These are phyloP conservation scores for Aldrovandia affinis DNA, from an alignment of 2,797 vertebrate genomes.

Conservation along the genomic window DNA sequence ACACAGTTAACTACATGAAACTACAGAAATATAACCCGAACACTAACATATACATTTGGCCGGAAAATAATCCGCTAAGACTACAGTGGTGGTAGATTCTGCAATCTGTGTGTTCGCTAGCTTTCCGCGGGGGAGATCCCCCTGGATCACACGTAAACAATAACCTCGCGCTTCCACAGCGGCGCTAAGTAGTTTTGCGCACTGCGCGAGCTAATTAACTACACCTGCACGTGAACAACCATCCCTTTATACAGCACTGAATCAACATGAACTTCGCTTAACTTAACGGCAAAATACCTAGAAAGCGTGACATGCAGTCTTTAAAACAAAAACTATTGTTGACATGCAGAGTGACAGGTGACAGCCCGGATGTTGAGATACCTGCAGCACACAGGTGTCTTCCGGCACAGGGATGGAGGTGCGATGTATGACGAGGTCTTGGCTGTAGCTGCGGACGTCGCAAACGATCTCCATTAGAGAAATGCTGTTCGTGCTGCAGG, in stretches of 20 bases:
- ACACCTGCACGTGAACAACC: background rate
- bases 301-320: background rate
- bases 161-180: background rate
- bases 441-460: slow-evolving; percentile 78
- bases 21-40: background rate
- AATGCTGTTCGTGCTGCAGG: slow-evolving; percentile 80
- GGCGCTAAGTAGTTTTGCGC: too few species aligned
- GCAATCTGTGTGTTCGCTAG: background rate
- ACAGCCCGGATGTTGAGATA: slow-evolving; percentile 52
- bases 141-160: background rate
- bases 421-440: slow-evolving; percentile 85
- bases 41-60: background rate
- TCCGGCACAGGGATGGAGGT: slow-evolving; percentile 80
- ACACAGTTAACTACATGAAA: background rate
- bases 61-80: background rate
- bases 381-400: slow-evolving; percentile 73
- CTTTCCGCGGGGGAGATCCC: background rate
- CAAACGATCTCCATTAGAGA: slow-evolving; percentile 87
- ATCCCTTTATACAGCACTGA: background rate
- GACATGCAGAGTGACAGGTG: background rate
- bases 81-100: background rate
- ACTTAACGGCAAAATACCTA: background rate
- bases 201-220: too few species aligned
- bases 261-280: too few species aligned
- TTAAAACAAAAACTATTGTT: background rate